A percentile compares a stretch with the other conserved stretches of the same genome.
Evolutionary conservation across 2,888 invertebrate genomes (phyloP).

Genomic region (Priocnemis perturbator): DNA sequence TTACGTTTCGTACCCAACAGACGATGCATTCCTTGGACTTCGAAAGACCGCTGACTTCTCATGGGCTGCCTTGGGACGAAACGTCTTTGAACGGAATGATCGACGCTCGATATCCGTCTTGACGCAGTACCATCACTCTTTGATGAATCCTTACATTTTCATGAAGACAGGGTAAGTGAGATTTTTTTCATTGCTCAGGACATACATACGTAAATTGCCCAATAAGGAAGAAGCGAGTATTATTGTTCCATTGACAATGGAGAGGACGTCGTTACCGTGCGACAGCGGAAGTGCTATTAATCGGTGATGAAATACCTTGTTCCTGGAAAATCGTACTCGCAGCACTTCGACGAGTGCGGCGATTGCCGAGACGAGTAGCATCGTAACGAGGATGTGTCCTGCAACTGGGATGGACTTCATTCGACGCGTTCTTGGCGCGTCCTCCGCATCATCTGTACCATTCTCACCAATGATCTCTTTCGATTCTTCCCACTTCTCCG

Average conservation of each 20-base stretch:
- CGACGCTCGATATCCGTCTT: slow-evolving; percentile 60
- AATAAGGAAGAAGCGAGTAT: too few relatives aligned
- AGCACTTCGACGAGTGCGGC: slow-evolving; percentile 68
- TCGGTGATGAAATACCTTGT: slow-evolving; percentile 56
- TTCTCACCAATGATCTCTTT: slow-evolving; percentile 37
- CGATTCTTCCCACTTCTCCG: slow-evolving; percentile 7
- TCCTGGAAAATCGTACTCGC: slow-evolving; percentile 62
- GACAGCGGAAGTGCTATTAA: too few relatives aligned
- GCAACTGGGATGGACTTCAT: slow-evolving; percentile 63
- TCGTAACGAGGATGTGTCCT: slow-evolving; percentile 65
- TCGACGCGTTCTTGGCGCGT: slow-evolving; percentile 40
- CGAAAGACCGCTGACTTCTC: slow-evolving; percentile 63
- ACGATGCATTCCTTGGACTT: slow-evolving; percentile 61
- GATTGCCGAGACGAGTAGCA: slow-evolving; percentile 66
- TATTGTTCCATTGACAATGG: too few relatives aligned
- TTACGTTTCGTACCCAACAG: slow-evolving; percentile 58
- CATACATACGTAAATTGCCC: background rate
- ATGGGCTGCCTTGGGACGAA: slow-evolving; percentile 56
- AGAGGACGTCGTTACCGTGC: too few relatives aligned
- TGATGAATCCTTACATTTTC: slow-evolving; percentile 65
- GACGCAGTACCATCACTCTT: slow-evolving; percentile 56
- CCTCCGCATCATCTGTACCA: slow-evolving; percentile 31
- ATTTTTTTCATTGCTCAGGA: slow-evolving; percentile 5
- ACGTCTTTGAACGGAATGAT: slow-evolving; percentile 54
- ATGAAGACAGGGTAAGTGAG: slow-evolving; percentile 38